Conservation (phyloP, 2,797 vertebrate genomes). For the Astyanax mexicanus region DNA sequence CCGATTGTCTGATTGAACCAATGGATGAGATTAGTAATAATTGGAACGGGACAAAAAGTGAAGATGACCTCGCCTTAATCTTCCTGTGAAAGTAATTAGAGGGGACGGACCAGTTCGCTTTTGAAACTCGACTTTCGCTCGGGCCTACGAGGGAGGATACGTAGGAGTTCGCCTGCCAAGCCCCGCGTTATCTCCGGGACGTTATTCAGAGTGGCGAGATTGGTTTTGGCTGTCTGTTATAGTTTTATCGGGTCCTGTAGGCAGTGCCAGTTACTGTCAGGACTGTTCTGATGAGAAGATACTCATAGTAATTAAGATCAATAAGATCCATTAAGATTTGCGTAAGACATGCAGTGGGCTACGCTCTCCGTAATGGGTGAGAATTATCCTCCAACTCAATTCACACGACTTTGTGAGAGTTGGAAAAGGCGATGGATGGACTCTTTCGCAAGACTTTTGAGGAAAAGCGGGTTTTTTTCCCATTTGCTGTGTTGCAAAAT, state of each 20-base stretch:
- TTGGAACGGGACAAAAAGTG: constrained; percentile 47
- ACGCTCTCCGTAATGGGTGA: neutral
- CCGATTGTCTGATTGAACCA: constrained; percentile 41
- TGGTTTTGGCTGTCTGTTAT: constrained; percentile 20
- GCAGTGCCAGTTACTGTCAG: neutral
- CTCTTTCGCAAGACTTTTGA: neutral
- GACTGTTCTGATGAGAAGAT: constrained; percentile 9
- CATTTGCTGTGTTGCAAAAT: too few species aligned
- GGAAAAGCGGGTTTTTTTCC: too few species aligned
- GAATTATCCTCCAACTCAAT: neutral
- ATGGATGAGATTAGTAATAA: constrained; percentile 50
- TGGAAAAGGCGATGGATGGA: neutral
- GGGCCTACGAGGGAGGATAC: constrained; percentile 8
- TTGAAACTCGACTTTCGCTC: constrained; percentile 13
- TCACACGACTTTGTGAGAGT: neutral
- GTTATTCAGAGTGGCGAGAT: constrained; percentile 2
- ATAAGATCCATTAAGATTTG: constrained; percentile 27
- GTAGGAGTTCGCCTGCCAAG: constrained; percentile 14
- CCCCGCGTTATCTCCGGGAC: constrained; percentile 32
- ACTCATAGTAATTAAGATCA: constrained; percentile 32
- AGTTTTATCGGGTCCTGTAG: neutral
- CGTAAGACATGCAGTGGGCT: neutral
- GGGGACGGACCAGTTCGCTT: constrained; percentile 34
- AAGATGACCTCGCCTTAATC: constrained; percentile 54
- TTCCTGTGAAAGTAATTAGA: constrained; percentile 55